These are phyloP conservation scores for Perca schrenkii DNA, from an alignment of 2,113 vertebrate genomes.

Conservation along the genomic window DNA sequence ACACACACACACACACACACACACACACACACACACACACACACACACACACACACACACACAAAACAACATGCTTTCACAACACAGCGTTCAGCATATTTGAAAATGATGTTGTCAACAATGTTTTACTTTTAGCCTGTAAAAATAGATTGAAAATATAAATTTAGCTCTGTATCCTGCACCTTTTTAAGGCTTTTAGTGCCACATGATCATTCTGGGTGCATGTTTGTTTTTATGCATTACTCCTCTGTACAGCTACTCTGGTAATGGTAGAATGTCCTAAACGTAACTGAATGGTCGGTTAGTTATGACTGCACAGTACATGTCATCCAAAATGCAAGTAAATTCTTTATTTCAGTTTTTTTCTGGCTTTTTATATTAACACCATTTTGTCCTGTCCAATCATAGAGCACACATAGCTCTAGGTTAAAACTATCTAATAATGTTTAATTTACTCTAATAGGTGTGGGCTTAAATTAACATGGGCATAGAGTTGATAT, in stretches of 20 bases:
- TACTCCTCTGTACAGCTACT: not conserved
- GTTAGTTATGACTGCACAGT: not conserved
- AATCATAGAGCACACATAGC: slow-evolving; percentile 11
- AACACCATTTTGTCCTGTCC: not conserved
- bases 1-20: no score
- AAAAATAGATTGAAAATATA: slow-evolving; percentile 1
- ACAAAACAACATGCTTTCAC: not conserved
- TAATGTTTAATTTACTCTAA: slow-evolving; percentile 48
- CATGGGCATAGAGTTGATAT: not conserved
- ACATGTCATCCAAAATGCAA: not conserved
- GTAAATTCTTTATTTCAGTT: not conserved
- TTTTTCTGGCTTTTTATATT: not conserved
- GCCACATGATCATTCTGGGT: slow-evolving; percentile 11
- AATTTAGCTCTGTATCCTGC: not conserved
- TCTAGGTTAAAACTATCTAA: slow-evolving; percentile 32
- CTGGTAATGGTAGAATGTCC: slow-evolving; percentile 15
- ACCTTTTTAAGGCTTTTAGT: slow-evolving; percentile 33
- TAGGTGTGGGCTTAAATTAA: slow-evolving; percentile 19
- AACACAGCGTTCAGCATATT: slow-evolving; percentile 25
- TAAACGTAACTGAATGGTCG: not conserved
- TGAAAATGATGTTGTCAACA: slow-evolving; percentile 20
- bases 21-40: no score
- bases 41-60: no score
- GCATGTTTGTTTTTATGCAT: slow-evolving; percentile 28
- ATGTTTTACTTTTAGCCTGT: slow-evolving; percentile 2